A percentile compares a stretch with the other conserved stretches of the same genome.
These are phyloP conservation scores for Philopotamus ludificatus DNA, from an alignment of 1,140 invertebrate species.

Conservation along the genomic window DNA sequence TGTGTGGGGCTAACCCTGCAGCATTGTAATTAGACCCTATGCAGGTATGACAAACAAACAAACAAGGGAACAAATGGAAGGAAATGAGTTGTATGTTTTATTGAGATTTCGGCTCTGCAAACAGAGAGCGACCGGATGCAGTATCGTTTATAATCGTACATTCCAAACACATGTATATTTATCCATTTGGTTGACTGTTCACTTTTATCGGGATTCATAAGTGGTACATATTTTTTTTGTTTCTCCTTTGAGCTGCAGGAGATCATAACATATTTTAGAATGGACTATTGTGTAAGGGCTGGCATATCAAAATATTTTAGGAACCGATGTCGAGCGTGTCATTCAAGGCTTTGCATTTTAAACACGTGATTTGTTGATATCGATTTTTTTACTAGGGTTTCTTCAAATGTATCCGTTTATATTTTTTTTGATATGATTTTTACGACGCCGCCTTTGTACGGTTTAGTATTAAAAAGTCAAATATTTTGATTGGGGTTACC, in stretches of 20 bases:
- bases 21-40: constrained; percentile 25
- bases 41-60: constrained; percentile 29
- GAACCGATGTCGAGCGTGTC: constrained; percentile 19
- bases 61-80: constrained; percentile 15
- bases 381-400: constrained; percentile 9
- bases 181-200: constrained; percentile 17
- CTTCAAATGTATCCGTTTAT: neutral
- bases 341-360: constrained; percentile 7
- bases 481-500: neutral
- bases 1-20: neutral
- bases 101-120: neutral
- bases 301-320: constrained; percentile 39
- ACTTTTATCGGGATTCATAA: constrained; percentile 36
- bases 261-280: constrained; percentile 35
- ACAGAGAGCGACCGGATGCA: neutral
- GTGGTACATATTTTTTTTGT: constrained; percentile 27
- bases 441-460: neutral
- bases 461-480: neutral
- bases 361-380: constrained; percentile 20
- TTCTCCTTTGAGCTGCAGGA: constrained; percentile 21
- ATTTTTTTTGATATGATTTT: neutral
- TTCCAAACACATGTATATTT: neutral
- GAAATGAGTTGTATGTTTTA: constrained; percentile 22
- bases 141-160: neutral
- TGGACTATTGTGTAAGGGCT: constrained; percentile 28